Evolutionary conservation across 2,113 vertebrate species (phyloP).

Genomic region (Ciconia maguari): DNA sequence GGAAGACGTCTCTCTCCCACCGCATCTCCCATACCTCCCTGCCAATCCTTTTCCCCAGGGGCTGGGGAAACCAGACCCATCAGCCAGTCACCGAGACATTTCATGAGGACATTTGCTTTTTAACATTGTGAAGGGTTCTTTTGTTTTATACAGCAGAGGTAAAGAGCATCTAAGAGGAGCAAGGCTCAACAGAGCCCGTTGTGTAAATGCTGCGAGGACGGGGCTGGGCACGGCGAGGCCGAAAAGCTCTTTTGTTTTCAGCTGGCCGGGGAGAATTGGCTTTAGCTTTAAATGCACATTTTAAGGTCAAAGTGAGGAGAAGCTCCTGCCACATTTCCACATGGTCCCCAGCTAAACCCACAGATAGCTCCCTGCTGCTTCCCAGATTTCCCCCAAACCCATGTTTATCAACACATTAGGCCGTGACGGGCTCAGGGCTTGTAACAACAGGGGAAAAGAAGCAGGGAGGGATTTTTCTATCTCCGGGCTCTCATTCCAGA

Average conservation of each 20-base stretch:
- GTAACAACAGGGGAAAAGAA: background rate
- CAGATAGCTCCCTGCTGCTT: background rate
- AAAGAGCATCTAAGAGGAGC: background rate
- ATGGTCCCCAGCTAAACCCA: background rate
- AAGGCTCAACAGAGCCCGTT: background rate
- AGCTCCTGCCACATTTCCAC: background rate
- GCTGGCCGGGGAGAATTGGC: background rate
- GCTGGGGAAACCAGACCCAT: background rate
- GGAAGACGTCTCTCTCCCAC: background rate
- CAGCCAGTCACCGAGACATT: background rate
- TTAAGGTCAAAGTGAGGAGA: background rate
- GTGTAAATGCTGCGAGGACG: background rate
- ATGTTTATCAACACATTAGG: fast-evolving
- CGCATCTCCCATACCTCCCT: background rate
- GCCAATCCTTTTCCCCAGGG: background rate
- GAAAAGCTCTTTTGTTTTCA: background rate
- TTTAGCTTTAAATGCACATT: background rate
- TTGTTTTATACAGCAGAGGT: background rate
- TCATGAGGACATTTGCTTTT: background rate
- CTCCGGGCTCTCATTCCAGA: background rate
- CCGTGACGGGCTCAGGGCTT: background rate
- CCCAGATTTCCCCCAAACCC: background rate
- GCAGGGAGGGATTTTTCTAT: background rate
- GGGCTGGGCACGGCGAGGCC: fast-evolving
- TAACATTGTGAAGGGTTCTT: background rate